Evolutionary conservation across 2,797 vertebrate species (phyloP).

Genomic region (Crypturellus tataupa): DNA sequence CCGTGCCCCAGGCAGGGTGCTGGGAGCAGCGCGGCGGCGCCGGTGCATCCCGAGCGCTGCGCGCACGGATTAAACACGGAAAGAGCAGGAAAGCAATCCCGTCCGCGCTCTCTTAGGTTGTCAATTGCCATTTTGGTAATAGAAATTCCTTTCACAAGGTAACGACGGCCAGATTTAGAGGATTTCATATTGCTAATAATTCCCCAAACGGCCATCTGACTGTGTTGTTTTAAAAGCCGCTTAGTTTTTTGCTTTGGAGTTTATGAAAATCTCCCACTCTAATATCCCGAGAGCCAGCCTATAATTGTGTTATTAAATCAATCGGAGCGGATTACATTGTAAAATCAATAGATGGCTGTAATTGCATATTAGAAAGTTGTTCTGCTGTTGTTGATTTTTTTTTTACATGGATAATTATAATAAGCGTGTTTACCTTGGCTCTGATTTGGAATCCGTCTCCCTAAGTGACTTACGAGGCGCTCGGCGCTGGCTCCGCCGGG

Average conservation of each 20-base stretch:
- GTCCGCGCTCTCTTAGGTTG: conserved; percentile 1
- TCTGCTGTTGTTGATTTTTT: conserved; percentile 79
- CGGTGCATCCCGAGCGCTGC: background rate
- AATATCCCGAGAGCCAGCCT: conserved; percentile 89
- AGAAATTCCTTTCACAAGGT: conserved; percentile 80
- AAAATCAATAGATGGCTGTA: conserved; percentile 93
- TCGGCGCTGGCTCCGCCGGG: background rate
- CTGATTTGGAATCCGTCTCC: conserved; percentile 90
- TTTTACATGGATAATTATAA: conserved; percentile 95
- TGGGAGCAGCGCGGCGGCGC: too few species aligned
- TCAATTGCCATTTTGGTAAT: conserved; percentile 68
- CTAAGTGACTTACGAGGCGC: conserved; percentile 59
- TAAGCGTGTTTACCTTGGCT: conserved; percentile 93
- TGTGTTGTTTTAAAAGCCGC: conserved; percentile 79
- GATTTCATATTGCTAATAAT: conserved; percentile 78
- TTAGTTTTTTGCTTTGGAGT: conserved; percentile 86
- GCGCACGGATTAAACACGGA: background rate
- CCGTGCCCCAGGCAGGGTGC: too few species aligned
- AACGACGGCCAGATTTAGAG: conserved; percentile 77
- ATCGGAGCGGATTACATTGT: conserved; percentile 89
- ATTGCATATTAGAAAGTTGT: conserved; percentile 95
- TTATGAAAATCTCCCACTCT: conserved; percentile 91
- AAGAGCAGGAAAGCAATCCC: conserved; percentile 31
- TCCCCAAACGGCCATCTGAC: conserved; percentile 77
- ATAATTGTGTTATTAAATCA: conserved; percentile 95